A percentile compares a stretch with the other conserved stretches of the same genome.
Conservation (phyloP, 2,888 invertebrate species). For the Panopea generosa region DNA sequence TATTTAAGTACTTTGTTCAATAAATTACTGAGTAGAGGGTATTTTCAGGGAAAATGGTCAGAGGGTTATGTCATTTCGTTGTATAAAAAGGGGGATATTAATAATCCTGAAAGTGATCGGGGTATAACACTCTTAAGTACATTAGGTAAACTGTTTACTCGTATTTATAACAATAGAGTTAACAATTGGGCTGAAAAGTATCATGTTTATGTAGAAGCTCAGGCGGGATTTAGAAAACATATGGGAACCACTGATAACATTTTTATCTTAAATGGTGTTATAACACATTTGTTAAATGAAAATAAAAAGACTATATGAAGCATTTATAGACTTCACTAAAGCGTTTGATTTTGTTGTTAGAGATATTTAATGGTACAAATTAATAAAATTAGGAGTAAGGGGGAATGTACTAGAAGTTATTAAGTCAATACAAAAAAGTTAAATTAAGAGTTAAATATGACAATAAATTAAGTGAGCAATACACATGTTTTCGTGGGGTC, state of each 20-base stretch:
- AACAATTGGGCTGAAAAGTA: slow-evolving; percentile 13
- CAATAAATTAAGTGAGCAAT: slow-evolving; percentile 17
- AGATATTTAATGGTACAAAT: slow-evolving; percentile 34
- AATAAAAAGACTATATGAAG: too few species aligned
- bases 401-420: slow-evolving; percentile 36
- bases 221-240: too few species aligned
- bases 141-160: too few species aligned
- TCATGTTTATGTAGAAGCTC: slow-evolving; percentile 7
- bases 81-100: too few species aligned
- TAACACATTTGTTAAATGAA: slow-evolving; percentile 17
- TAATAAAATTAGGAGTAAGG: slow-evolving; percentile 28
- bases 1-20: too few species aligned
- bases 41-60: slow-evolving; percentile 18
- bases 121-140: too few species aligned
- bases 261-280: slow-evolving; percentile 36
- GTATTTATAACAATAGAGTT: slow-evolving; percentile 27
- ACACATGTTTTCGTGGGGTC: slow-evolving; percentile 28
- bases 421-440: slow-evolving; percentile 32
- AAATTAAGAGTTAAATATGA: slow-evolving; percentile 31
- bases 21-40: too few species aligned
- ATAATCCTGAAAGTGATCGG: too few species aligned
- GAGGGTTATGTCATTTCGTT: slow-evolving; percentile 3
- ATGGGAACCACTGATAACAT: too few species aligned
- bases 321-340: slow-evolving; percentile 46
- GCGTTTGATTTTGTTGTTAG: slow-evolving; percentile 42